Base-by-base conservation (phyloP, 1,140 invertebrate species). In the Drosophila takahashii region DNA sequence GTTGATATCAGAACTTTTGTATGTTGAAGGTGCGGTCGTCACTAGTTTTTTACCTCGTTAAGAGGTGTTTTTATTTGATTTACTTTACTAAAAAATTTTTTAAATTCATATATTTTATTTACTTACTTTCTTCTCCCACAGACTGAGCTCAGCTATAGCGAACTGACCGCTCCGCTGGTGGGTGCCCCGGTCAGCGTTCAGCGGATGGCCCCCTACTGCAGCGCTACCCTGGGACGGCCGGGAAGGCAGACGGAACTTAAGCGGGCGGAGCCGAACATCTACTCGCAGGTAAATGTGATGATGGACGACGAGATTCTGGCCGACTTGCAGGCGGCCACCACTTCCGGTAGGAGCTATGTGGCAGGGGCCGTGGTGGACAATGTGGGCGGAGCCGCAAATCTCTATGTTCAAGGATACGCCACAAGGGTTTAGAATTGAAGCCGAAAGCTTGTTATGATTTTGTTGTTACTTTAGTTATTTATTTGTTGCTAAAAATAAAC, bases 121-220 rank as follows among this genome's bases (percentile, higher is more conserved):
- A 7, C 9, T 15, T 7, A 18, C n/a, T 42, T 42, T 34, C 47
- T 4, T 64, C 15, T 11, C 0, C 18, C 5, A 4, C 48, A 92
- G 91, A 91, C 94, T 89, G 94, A 95, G 84, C 90, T 95, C 73
- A 93, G 94, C 44, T 95, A 95, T 64, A 94, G 94, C 41, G 94
- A 95, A 84, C 90, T 95, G 69, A 91, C 94, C 22, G 83, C 83
- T 22, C 74, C 89, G 0, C 29, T 84, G 47, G 83, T 90, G 77
- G 80, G 80, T 73, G 72, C 44, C 32, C 54, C 66, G 29, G 81
- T 77, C 18, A 69, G 81, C 45, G 78, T 90, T 51, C 90, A 93
- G 48, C 93, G 93, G 29, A 85, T 93, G 57, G 89, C 93, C 26
- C 93, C 92, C 22, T 92, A 93, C 60, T 92, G 93, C 76, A 92